phyloP scores from a whole-genome alignment of 2,888 invertebrate species.

The Sesamia inferens region DNA sequence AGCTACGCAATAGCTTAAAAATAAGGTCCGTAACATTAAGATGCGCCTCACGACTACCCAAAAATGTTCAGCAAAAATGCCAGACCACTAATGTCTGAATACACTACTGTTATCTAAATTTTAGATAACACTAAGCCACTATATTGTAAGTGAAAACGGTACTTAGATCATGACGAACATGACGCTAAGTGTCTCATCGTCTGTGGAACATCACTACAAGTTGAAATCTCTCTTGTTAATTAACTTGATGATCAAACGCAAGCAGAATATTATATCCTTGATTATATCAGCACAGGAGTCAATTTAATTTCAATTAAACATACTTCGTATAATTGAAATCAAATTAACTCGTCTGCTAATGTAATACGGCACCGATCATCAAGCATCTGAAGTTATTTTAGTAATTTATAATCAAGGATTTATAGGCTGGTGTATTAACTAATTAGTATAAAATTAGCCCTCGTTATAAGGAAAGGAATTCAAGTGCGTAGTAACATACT shows the following conservation, averaged over 20 bases:
- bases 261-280: neutral
- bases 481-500: no score
- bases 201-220: neutral
- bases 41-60: no score
- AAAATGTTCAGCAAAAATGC: no score
- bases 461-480: no score
- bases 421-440: neutral
- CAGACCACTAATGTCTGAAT: no score
- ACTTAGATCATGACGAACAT: no score
- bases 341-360: no score
- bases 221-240: neutral
- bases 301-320: constrained; percentile 14
- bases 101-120: no score
- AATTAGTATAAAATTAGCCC: neutral
- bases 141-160: no score
- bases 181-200: neutral
- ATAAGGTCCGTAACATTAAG: no score
- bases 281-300: neutral
- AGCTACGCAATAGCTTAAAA: no score
- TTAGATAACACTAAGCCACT: no score
- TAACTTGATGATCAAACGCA: constrained; percentile 4
- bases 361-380: neutral
- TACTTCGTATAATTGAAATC: neutral
- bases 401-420: constrained; percentile 38
- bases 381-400: neutral